Evolutionary conservation across 2,888 invertebrate species (phyloP), one percentile per base, ranked within the genome.

Genomic region (Lagria hirta): DNA sequence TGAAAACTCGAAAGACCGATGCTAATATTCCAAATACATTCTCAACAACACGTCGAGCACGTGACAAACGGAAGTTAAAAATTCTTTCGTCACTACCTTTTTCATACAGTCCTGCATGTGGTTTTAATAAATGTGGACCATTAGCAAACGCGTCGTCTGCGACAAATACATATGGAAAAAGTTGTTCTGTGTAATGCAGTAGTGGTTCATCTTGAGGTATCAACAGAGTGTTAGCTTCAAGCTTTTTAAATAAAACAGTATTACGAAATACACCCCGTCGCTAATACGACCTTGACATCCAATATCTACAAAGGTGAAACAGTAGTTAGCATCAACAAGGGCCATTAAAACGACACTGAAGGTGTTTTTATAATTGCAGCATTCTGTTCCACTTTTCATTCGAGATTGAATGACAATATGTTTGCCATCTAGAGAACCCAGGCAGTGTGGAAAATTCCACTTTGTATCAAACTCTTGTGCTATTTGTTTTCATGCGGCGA

Each of bases 1-100:
- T 43, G n/a, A 57, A 20, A 16, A 60, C 32, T 13, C 52, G 23
- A 48, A 59, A 59, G 38, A 52, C 24, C 5, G 23, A 30, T 12
- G 46, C 10, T 13, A 47, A 27, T 18, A 56, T 48, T 5, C 42
- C 49, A 43, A 49, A 49, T 15, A 15, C 43, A 34, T 46, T 46
- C 30, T 45, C 43, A 7, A 46, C 30, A 16, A 58, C 20, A 21
- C 43, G 21, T 15, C 46, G 22, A 7, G 33, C 50, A n/a, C 48
- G 35, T 3, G 33, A 42, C 7, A 51, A 18, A 18, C 18, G 18
- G 7, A 6, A 18, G 18, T 18, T 18, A 18, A 18, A 18, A 18
- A 18, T 18, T 6, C 18, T 4, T 18, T 18, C 18, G 18, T 4
- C 5, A 18, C 5, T 7, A 18, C 18, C 7, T 18, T 18, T 28